phyloP scores from a whole-genome alignment of 2,113 vertebrate species.

The Carassius auratus region DNA sequence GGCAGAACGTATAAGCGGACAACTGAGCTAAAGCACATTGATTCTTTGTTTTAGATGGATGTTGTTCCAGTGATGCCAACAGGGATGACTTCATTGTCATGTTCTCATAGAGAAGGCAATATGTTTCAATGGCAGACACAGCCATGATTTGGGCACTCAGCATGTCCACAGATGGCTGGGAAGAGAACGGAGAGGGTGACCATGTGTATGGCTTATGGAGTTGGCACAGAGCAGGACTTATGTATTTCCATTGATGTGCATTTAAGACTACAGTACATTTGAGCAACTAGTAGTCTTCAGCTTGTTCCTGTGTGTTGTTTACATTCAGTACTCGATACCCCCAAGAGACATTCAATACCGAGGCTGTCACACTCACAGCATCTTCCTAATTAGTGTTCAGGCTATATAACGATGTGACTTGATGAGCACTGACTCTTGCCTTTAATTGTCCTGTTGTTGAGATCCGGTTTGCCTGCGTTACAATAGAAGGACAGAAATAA shows the following conservation, averaged over 20 bases:
- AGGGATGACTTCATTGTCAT: slow-evolving; percentile 24
- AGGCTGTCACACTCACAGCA: slow-evolving; percentile 28
- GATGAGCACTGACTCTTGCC: slow-evolving; percentile 28
- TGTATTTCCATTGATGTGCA: slow-evolving; percentile 5
- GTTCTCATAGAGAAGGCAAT: slow-evolving; percentile 8
- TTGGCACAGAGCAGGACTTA: background rate
- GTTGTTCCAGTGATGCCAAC: background rate
- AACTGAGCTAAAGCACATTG: background rate
- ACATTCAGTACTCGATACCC: background rate
- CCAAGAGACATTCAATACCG: background rate
- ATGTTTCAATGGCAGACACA: slow-evolving; percentile 13
- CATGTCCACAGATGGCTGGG: slow-evolving; percentile 30
- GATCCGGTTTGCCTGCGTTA: background rate
- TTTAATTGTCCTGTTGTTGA: background rate
- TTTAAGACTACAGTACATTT: slow-evolving; percentile 3
- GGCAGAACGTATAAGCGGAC: background rate
- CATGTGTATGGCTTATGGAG: slow-evolving; percentile 18
- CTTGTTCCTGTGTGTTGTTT: background rate
- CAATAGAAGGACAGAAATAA: slow-evolving; percentile 20
- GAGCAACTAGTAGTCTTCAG: slow-evolving; percentile 23
- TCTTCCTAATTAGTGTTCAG: slow-evolving; percentile 32
- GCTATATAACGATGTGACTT: slow-evolving; percentile 9
- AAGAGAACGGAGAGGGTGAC: background rate
- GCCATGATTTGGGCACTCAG: background rate
- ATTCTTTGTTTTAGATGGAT: background rate